phyloP scores from a whole-genome alignment of 1,140 invertebrate genomes.

The Plectus sambesii region DNA sequence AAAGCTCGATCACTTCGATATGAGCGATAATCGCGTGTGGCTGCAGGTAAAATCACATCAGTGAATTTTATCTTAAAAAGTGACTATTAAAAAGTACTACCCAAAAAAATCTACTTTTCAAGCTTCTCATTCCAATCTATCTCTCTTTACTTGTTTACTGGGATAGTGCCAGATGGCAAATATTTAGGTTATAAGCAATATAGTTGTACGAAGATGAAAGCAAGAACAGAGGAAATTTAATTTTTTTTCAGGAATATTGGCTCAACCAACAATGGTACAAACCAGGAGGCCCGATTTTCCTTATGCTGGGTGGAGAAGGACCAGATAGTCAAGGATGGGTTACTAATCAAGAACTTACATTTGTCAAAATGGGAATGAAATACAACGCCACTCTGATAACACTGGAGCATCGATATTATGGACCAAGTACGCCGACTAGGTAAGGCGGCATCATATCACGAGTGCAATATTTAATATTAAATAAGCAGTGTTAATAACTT shows the following conservation, averaged over 20 bases:
- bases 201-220: too few relatives aligned
- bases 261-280: constrained; percentile 20
- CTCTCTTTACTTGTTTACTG: too few relatives aligned
- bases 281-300: constrained; percentile 20
- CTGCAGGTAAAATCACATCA: too few relatives aligned
- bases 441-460: not conserved
- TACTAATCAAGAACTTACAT: constrained; percentile 5
- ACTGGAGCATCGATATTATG: constrained; percentile 22
- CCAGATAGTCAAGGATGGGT: constrained; percentile 16
- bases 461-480: not conserved
- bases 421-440: constrained; percentile 13
- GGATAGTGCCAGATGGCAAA: too few relatives aligned
- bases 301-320: constrained; percentile 26
- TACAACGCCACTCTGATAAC: constrained; percentile 14
- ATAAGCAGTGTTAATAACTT: too few relatives aligned
- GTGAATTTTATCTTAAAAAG: too few relatives aligned
- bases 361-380: constrained; percentile 20
- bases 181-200: too few relatives aligned
- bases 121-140: too few relatives aligned
- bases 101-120: too few relatives aligned
- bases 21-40: constrained; percentile 10
- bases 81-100: too few relatives aligned
- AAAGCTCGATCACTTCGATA: constrained; percentile 18
- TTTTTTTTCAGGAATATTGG: too few relatives aligned
- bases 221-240: too few relatives aligned